Conservation (phyloP, 2,888 invertebrate genomes). For the Stenodema calcarata region DNA sequence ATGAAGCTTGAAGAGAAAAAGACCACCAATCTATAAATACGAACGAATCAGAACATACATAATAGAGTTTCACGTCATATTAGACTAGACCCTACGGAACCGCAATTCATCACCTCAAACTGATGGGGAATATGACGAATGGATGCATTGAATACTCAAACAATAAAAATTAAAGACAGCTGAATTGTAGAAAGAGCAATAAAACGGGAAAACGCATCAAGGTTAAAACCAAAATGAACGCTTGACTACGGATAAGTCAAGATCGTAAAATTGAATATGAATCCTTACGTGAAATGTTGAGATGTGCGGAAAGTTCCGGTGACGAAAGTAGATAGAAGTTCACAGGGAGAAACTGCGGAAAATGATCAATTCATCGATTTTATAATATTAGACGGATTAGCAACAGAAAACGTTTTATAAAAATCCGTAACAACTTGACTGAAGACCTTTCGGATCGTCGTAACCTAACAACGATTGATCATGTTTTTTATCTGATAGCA, state of each 20-base stretch:
- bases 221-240: slow-evolving; percentile 2
- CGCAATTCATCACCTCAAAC: no score
- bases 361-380: not conserved
- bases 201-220: not conserved
- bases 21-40: not conserved
- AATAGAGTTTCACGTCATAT: no score
- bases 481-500: not conserved
- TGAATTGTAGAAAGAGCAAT: not conserved
- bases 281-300: not conserved
- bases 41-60: not conserved
- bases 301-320: not conserved
- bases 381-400: not conserved
- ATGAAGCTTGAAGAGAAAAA: not conserved
- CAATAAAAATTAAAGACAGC: no score
- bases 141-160: no score
- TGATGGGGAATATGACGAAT: no score
- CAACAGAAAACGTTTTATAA: not conserved
- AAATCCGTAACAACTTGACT: not conserved
- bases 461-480: not conserved
- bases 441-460: not conserved
- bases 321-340: not conserved
- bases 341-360: not conserved
- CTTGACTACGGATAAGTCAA: not conserved
- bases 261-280: not conserved
- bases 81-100: no score